phyloP scores from a whole-genome alignment of 2,888 invertebrate species.

The Saturnia pavonia region DNA sequence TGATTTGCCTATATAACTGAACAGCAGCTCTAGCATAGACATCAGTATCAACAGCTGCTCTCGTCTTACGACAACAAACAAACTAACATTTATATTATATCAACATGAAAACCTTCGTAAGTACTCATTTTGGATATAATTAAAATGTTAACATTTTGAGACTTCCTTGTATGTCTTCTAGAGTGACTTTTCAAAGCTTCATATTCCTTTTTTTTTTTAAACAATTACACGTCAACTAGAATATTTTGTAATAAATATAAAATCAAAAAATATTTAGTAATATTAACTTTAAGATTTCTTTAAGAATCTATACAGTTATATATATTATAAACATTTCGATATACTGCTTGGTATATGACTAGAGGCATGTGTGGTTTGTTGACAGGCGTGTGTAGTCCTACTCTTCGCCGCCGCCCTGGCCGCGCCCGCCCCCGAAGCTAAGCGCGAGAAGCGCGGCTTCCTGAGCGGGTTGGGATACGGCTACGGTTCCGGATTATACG shows the following conservation, averaged over 20 bases:
- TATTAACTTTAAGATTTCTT: too few relatives aligned
- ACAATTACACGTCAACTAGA: too few relatives aligned
- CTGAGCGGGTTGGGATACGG: slow-evolving; percentile 32
- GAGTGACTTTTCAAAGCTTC: not conserved
- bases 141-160: too few relatives aligned
- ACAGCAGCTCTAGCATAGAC: slow-evolving; percentile 22
- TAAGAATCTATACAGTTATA: too few relatives aligned
- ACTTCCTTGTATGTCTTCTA: too few relatives aligned
- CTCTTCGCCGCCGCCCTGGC: slow-evolving; percentile 42
- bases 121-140: slow-evolving; percentile 26
- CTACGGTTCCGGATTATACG: slow-evolving; percentile 25
- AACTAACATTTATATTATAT: slow-evolving; percentile 14
- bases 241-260: too few relatives aligned
- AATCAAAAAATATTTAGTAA: too few relatives aligned
- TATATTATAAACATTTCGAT: too few relatives aligned
- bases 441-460: slow-evolving; percentile 50
- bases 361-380: slow-evolving; percentile 1
- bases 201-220: too few relatives aligned
- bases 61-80: slow-evolving; percentile 24
- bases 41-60: slow-evolving; percentile 32
- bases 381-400: slow-evolving; percentile 44
- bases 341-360: not conserved
- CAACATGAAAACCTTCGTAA: slow-evolving; percentile 51
- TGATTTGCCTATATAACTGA: slow-evolving; percentile 34
- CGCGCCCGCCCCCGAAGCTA: slow-evolving; percentile 35